Evolutionary conservation across 2,888 invertebrate species (phyloP).

Genomic region (Mechanitis mazaeus): DNA sequence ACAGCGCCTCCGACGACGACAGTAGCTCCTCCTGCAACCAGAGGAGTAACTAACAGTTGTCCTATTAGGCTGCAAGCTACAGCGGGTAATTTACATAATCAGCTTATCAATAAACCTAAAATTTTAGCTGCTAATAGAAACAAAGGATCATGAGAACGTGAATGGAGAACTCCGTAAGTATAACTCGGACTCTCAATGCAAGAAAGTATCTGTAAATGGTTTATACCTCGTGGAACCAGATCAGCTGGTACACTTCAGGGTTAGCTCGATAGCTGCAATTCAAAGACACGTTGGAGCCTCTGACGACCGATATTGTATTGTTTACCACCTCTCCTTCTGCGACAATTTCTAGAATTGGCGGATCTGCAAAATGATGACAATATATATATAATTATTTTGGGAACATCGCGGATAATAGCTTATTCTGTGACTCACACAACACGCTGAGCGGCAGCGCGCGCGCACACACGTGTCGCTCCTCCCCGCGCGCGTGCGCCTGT

Average conservation of each 20-base stretch:
- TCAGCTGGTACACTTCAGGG: conserved; percentile 53
- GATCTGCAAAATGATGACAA: conserved; percentile 42
- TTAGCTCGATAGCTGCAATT: conserved; percentile 60
- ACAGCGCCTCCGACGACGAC: conserved; percentile 36
- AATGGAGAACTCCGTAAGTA: no score
- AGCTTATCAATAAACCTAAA: no score
- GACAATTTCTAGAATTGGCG: conserved; percentile 52
- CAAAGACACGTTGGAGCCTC: conserved; percentile 52
- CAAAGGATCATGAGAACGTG: no score
- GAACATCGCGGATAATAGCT: no score
- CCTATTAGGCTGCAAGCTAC: no score
- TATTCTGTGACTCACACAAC: conserved; percentile 45
- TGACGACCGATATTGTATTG: conserved; percentile 48
- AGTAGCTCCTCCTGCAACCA: conserved; percentile 49
- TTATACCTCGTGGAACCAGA: conserved; percentile 61
- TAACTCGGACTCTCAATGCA: conserved; percentile 21
- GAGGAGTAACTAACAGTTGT: no score
- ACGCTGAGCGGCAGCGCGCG: conserved; percentile 53
- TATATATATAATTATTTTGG: background rate
- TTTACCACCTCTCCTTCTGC: conserved; percentile 47
- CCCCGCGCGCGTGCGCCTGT: conserved; percentile 43
- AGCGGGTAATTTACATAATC: no score
- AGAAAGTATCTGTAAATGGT: background rate
- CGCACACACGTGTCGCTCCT: conserved; percentile 48
- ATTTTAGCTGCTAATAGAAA: no score